A percentile compares a stretch with the other conserved stretches of the same genome.
phyloP scores from a whole-genome alignment of 1,140 invertebrate genomes.

The Zaprionus davidi region DNA sequence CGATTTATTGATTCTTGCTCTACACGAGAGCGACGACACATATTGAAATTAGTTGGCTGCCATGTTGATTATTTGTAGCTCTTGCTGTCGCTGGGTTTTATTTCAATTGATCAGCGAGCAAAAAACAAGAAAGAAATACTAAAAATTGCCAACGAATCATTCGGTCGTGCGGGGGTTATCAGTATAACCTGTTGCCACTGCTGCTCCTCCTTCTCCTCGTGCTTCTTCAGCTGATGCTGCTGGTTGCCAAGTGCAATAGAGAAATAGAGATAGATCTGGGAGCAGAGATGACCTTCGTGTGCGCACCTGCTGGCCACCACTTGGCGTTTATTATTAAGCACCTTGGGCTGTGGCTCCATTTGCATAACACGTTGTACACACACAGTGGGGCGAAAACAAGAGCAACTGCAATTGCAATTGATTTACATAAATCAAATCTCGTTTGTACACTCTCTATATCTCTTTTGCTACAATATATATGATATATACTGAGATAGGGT shows the following conservation, averaged over 20 bases:
- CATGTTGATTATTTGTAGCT: slow-evolving; percentile 52
- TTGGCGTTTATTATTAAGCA: slow-evolving; percentile 26
- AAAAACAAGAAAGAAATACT: background rate
- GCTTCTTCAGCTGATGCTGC: no score
- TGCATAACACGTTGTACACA: slow-evolving; percentile 64
- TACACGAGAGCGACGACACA: slow-evolving; percentile 42
- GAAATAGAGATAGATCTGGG: slow-evolving; percentile 10
- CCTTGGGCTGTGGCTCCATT: slow-evolving; percentile 48
- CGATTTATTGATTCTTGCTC: slow-evolving; percentile 57
- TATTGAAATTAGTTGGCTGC: slow-evolving; percentile 68
- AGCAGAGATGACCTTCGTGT: slow-evolving; percentile 49
- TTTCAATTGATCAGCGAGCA: slow-evolving; percentile 41
- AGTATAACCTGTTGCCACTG: background rate
- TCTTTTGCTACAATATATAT: background rate
- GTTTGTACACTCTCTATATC: background rate
- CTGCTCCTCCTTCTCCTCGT: background rate
- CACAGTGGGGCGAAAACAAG: slow-evolving; percentile 27
- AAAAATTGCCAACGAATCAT: background rate
- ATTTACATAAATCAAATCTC: slow-evolving; percentile 69
- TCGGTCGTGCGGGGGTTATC: slow-evolving; percentile 40
- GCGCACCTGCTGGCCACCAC: slow-evolving; percentile 58
- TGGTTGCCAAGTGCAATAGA: slow-evolving; percentile 39
- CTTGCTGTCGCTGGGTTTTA: slow-evolving; percentile 14
- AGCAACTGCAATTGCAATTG: slow-evolving; percentile 50
- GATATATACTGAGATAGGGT: background rate